These are phyloP conservation scores for Tribolium freemani DNA, from an alignment of 2,888 invertebrate species.

Conservation along the genomic window DNA sequence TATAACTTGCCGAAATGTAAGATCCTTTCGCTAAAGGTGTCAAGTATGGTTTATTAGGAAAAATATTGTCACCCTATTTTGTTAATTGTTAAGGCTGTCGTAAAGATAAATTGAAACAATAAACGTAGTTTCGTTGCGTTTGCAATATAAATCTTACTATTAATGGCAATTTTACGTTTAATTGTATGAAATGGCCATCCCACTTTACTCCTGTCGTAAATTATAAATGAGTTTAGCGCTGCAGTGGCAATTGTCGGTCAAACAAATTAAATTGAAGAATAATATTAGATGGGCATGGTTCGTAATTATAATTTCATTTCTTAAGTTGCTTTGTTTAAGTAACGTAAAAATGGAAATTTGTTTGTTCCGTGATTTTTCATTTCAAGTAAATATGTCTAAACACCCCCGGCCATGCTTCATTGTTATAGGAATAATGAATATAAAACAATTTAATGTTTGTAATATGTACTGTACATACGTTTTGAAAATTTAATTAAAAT, in stretches of 20 bases:
- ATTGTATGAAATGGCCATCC: conserved; percentile 4
- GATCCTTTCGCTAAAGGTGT: no score
- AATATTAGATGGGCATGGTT: neutral
- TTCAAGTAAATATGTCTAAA: neutral
- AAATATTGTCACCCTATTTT: neutral
- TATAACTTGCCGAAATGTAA: no score
- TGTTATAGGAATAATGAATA: conserved; percentile 18
- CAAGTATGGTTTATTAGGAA: neutral
- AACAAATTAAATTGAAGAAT: neutral
- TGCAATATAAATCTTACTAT: conserved; percentile 8
- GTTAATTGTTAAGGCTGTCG: neutral
- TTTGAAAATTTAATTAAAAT: conserved; percentile 26
- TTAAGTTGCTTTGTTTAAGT: neutral
- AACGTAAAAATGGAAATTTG: neutral
- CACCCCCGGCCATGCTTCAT: conserved; percentile 3
- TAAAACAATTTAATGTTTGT: conserved; percentile 13
- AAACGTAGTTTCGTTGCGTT: conserved; percentile 3
- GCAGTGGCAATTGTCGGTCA: neutral
- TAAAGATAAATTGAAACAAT: neutral
- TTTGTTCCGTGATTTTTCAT: neutral
- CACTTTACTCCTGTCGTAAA: conserved; percentile 11
- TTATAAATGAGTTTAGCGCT: neutral
- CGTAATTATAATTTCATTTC: neutral
- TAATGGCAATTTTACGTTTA: conserved; percentile 6
- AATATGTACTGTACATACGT: conserved; percentile 1